phyloP scores from a whole-genome alignment of 2,888 invertebrate species.

The Scaptodrosophila latifasciaeformis region DNA sequence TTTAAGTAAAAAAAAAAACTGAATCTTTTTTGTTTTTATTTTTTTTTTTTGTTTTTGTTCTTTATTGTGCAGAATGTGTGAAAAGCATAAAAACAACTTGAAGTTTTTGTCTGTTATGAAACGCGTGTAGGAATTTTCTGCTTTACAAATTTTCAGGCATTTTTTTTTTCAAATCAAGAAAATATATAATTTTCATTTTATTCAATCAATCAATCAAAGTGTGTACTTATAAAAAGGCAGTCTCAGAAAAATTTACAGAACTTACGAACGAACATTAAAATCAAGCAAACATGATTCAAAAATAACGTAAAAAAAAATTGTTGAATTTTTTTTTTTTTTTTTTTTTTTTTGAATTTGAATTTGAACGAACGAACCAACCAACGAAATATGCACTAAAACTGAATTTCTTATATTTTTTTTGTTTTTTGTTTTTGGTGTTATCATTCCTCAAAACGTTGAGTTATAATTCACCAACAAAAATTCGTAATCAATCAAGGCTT shows the following conservation, averaged over 20 bases:
- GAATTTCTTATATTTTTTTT: constrained; percentile 33
- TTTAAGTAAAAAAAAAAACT: no score
- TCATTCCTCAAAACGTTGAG: constrained; percentile 60
- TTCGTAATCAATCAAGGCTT: constrained; percentile 59
- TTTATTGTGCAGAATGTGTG: no score
- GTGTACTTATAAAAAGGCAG: constrained; percentile 55
- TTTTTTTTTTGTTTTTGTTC: no score
- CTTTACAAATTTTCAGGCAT: not conserved
- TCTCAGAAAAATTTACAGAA: constrained; percentile 68
- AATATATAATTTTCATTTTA: constrained; percentile 44
- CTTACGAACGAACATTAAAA: constrained; percentile 64
- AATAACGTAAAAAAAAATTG: constrained; percentile 19
- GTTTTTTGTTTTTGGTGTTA: constrained; percentile 32
- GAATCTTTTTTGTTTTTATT: no score
- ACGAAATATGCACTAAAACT: constrained; percentile 68
- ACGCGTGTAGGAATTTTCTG: no score
- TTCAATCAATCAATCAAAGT: constrained; percentile 43
- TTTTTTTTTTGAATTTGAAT: constrained; percentile 5
- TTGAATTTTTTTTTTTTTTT: no score
- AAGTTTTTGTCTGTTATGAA: no score
- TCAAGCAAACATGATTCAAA: constrained; percentile 64
- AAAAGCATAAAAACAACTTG: no score
- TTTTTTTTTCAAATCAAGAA: constrained; percentile 50
- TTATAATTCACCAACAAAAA: constrained; percentile 49
- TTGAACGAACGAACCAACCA: constrained; percentile 62